phyloP scores from a whole-genome alignment of 2,888 invertebrate genomes.

The Meiosimyza decipiens region DNA sequence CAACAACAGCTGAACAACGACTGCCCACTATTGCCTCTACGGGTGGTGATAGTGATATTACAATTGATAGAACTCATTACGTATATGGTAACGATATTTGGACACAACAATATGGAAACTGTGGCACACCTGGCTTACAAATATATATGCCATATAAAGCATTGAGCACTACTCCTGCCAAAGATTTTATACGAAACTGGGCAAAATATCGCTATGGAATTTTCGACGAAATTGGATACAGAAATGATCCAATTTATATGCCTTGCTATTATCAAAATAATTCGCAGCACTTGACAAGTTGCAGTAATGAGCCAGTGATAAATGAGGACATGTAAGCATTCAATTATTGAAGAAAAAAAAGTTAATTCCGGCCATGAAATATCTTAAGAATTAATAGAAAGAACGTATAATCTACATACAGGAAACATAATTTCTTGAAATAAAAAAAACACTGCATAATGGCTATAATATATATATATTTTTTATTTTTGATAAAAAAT shows the following conservation, averaged over 20 bases:
- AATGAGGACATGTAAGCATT: slow-evolving; percentile 9
- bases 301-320: slow-evolving; percentile 64
- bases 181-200: slow-evolving; percentile 72
- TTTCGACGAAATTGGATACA: slow-evolving; percentile 74
- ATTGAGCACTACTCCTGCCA: slow-evolving; percentile 58
- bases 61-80: slow-evolving; percentile 68
- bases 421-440: no score
- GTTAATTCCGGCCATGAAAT: neutral
- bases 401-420: no score
- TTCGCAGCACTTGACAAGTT: slow-evolving; percentile 66
- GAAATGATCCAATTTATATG: slow-evolving; percentile 71
- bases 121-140: slow-evolving; percentile 71
- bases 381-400: no score
- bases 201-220: slow-evolving; percentile 77
- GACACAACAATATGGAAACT: slow-evolving; percentile 73
- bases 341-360: neutral
- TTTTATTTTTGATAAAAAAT: no score
- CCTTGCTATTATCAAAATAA: slow-evolving; percentile 67
- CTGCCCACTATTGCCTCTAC: slow-evolving; percentile 57
- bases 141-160: slow-evolving; percentile 69
- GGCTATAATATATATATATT: no score
- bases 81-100: slow-evolving; percentile 70
- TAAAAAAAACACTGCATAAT: no score
- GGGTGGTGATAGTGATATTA: slow-evolving; percentile 71
- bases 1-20: neutral